Base-by-base conservation (phyloP, 2,113 vertebrate genomes). In the Herpetotheres cachinnans region DNA sequence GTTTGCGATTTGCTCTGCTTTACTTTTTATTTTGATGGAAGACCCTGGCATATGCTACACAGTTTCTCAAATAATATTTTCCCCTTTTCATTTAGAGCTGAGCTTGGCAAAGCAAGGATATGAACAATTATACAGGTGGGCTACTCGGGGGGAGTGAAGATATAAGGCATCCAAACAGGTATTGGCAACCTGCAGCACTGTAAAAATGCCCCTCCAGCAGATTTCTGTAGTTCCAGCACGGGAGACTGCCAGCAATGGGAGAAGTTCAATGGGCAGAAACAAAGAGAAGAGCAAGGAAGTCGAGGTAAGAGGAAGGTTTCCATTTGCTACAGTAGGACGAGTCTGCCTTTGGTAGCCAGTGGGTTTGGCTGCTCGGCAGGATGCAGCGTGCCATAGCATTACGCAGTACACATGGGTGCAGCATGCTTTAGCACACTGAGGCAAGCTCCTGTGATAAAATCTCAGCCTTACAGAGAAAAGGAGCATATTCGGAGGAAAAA, bases 141-240 rank as follows among this genome's bases (percentile, higher is more conserved):
- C 96, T 98, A 61, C 97, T 97, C 95, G 11, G 98, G 97, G 95
- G 93, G 93, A 97, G 97, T 95, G 97, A 98, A 98, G 97, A 98
- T 92, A 90, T 96, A 92, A 97, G 97, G 93, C 97, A 71, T 89
- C 98, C 97, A 96, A 90, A 97, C 97, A 97, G 98, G 98, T 95
- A 80, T 52, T 91, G 97, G 97, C 97, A 95, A 93, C 97, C 97
- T 94, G 91, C 98, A 95, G 90, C 97, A 90, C 86, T 96, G 81
- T 93, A 98, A 98, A 82, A 93, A 99, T 99, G 99, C 99, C 99
- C 86, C 97, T 99, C 93, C 99, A 99, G 85, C 99, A 99, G 98
- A 99, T 99, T 97, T 99, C 98, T 69, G 99, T 99, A 98, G 98
- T 99, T 96, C 99, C 99, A 36, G 98, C 98, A 4, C 98, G 96